phyloP scores from a whole-genome alignment of 2,113 vertebrate species.

The Hippolais icterina region DNA sequence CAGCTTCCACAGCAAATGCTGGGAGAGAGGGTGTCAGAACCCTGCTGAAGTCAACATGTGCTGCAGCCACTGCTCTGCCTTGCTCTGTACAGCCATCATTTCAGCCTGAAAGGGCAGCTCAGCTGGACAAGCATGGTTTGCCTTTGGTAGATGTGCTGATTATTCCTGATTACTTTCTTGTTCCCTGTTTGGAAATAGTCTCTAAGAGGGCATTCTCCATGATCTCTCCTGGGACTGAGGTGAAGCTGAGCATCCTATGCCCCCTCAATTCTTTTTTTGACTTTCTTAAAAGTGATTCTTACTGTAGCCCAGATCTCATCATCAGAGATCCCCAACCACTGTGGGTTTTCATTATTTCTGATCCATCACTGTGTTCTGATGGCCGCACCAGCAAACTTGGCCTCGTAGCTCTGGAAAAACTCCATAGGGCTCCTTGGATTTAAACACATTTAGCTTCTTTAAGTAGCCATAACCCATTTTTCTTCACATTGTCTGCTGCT shows the following conservation, averaged over 20 bases:
- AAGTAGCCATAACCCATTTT: background rate
- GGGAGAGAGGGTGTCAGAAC: background rate
- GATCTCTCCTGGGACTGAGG: background rate
- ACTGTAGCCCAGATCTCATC: background rate
- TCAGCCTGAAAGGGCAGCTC: background rate
- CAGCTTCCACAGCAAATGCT: background rate
- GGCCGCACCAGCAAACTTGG: background rate
- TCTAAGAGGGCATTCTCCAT: background rate
- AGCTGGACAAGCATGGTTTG: background rate
- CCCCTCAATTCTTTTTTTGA: background rate
- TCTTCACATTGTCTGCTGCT: background rate
- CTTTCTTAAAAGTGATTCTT: background rate
- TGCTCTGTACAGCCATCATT: background rate
- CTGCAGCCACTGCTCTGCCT: background rate
- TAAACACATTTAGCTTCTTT: background rate
- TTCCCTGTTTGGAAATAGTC: background rate
- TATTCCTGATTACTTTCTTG: background rate
- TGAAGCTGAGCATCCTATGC: background rate
- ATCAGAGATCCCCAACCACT: background rate
- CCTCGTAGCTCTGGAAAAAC: background rate
- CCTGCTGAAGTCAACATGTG: background rate
- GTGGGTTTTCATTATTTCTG: background rate
- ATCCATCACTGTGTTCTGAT: background rate
- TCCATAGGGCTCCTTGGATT: background rate
- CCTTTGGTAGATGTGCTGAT: background rate